A percentile compares a stretch with the other conserved stretches of the same genome.
phyloP scores from a whole-genome alignment of 2,797 vertebrate species.

The Lindbergichthys nudifrons region DNA sequence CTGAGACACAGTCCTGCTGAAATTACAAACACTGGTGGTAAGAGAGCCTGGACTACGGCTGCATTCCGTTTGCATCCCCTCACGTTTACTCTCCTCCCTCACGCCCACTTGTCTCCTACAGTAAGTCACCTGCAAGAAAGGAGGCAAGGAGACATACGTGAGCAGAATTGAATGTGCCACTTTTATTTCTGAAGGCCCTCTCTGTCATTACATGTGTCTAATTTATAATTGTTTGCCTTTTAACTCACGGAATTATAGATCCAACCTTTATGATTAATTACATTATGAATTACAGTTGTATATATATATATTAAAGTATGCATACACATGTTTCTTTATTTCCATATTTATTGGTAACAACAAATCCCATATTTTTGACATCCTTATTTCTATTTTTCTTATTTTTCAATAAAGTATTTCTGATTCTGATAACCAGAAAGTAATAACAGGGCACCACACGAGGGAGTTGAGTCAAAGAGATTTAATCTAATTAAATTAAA shows the following conservation, averaged over 20 bases:
- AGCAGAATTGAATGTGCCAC: not conserved
- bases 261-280: too few species aligned
- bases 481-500: not conserved
- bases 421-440: not conserved
- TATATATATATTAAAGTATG: too few species aligned
- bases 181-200: not conserved
- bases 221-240: too few species aligned
- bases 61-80: constrained; percentile 63
- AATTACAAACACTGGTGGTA: constrained; percentile 61
- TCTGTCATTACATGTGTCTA: not conserved
- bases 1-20: constrained; percentile 33
- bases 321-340: too few species aligned
- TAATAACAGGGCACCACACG: not conserved
- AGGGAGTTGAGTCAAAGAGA: not conserved
- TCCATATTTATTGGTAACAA: too few species aligned
- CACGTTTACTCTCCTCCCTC: constrained; percentile 38
- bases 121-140: constrained; percentile 47
- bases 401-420: too few species aligned
- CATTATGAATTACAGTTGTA: too few species aligned
- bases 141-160: constrained; percentile 35
- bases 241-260: too few species aligned
- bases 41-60: constrained; percentile 57
- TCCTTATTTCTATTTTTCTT: too few species aligned
- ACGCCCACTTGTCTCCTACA: constrained; percentile 29
- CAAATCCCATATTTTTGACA: too few species aligned